Conservation (phyloP, 1,140 invertebrate genomes). For the Panulirus ornatus region DNA sequence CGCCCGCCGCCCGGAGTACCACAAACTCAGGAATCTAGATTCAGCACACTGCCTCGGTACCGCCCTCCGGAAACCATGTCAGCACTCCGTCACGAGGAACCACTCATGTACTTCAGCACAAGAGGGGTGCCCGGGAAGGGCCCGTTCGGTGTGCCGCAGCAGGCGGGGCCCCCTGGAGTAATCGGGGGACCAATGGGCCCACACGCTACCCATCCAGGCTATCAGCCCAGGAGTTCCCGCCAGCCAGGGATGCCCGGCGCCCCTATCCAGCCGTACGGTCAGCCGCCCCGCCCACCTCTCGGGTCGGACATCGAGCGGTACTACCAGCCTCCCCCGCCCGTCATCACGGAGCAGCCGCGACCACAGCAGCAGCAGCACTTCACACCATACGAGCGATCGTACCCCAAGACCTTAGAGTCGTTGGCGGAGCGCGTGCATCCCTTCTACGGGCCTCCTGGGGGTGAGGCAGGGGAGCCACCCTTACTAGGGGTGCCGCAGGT, state of each 20-base stretch:
- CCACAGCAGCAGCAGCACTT: conserved; percentile 70
- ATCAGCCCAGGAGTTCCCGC: conserved; percentile 63
- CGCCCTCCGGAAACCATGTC: conserved; percentile 70
- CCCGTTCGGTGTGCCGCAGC: conserved; percentile 70
- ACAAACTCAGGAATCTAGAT: conserved; percentile 68
- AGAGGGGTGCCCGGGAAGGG: conserved; percentile 76
- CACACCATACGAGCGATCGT: conserved; percentile 73
- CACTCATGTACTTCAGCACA: conserved; percentile 90
- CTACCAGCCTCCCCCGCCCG: conserved; percentile 86
- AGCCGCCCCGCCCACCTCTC: conserved; percentile 49
- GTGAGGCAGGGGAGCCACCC: conserved; percentile 69
- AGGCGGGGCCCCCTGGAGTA: conserved; percentile 46
- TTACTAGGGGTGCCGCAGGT: conserved; percentile 68
- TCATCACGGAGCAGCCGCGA: conserved; percentile 91
- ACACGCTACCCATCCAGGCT: conserved; percentile 73
- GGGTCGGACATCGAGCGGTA: conserved; percentile 78
- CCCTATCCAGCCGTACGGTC: conserved; percentile 48
- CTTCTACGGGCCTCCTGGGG: conserved; percentile 87
- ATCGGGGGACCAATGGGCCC: conserved; percentile 65
- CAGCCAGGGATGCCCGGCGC: conserved; percentile 37
- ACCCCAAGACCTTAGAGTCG: conserved; percentile 87
- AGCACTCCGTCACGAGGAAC: conserved; percentile 79
- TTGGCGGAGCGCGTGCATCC: conserved; percentile 88
- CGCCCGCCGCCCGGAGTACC: conserved; percentile 74
- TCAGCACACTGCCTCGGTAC: conserved; percentile 74